phyloP scores from a whole-genome alignment of 2,113 vertebrate species.

The Zapus hudsonius region DNA sequence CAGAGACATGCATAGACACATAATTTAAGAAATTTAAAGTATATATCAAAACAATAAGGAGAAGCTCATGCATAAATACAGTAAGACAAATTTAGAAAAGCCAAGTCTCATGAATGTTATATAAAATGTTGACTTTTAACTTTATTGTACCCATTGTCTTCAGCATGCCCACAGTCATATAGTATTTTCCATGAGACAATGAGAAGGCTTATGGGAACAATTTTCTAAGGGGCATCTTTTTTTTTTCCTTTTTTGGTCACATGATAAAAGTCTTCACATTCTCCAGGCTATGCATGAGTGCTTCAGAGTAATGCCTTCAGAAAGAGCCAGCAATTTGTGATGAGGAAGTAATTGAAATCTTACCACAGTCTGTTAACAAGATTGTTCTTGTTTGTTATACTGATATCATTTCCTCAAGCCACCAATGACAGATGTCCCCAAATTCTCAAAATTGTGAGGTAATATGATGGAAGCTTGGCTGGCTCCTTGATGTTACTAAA shows the following conservation, averaged over 20 bases:
- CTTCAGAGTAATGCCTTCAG: neutral
- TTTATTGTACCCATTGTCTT: neutral
- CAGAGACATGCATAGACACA: too few species aligned
- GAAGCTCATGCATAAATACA: neutral
- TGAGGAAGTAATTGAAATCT: neutral
- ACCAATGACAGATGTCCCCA: neutral
- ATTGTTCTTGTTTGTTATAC: neutral
- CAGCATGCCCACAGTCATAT: neutral
- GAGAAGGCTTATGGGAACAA: neutral
- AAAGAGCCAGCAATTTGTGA: neutral
- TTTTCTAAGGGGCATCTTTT: neutral
- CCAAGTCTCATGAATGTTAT: neutral
- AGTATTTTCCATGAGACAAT: neutral
- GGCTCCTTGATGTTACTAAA: too few species aligned
- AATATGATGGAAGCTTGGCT: too few species aligned
- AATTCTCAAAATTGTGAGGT: too few species aligned
- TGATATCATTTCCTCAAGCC: neutral
- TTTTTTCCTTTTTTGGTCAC: neutral
- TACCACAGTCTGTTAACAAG: neutral
- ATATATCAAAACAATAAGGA: neutral
- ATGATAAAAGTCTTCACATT: neutral
- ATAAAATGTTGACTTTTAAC: neutral
- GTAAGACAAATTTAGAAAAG: neutral
- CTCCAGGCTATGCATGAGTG: neutral
- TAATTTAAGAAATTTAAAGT: too few species aligned